Conservation (phyloP, 2,888 invertebrate species). For the Chironomus tentans region DNA sequence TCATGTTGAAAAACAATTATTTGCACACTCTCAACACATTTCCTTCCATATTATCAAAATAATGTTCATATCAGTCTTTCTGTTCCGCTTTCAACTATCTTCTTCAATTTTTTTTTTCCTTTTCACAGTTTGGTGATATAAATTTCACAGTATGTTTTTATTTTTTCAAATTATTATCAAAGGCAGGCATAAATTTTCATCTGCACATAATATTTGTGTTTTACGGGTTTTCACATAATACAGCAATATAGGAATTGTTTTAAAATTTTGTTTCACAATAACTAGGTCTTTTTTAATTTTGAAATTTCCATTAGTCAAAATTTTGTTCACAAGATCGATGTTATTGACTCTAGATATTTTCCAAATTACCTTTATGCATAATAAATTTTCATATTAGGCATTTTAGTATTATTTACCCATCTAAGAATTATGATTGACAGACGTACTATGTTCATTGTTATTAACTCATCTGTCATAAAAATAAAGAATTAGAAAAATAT, state of each 20-base stretch:
- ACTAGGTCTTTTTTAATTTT: background rate
- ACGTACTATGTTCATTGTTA: no score
- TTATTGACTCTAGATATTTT: background rate
- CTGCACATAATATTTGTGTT: no score
- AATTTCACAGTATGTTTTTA: background rate
- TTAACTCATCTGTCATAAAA: no score
- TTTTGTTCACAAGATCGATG: background rate
- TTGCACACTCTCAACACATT: background rate
- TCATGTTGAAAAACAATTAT: slow-evolving; percentile 17
- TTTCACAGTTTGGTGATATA: background rate
- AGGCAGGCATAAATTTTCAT: background rate
- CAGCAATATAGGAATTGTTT: background rate
- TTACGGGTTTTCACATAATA: no score
- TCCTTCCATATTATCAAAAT: background rate
- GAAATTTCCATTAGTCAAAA: background rate
- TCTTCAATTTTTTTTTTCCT: background rate
- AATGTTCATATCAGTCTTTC: background rate
- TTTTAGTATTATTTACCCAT: background rate
- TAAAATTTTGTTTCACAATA: background rate
- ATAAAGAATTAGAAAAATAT: no score
- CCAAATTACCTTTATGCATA: background rate
- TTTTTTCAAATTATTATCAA: background rate
- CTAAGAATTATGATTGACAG: no score
- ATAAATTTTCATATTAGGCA: background rate
- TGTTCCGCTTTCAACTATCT: no score